Evolutionary conservation across 2,113 vertebrate species (phyloP), one percentile per base, ranked within the genome.

Genomic region (Brachirus orientalis): DNA sequence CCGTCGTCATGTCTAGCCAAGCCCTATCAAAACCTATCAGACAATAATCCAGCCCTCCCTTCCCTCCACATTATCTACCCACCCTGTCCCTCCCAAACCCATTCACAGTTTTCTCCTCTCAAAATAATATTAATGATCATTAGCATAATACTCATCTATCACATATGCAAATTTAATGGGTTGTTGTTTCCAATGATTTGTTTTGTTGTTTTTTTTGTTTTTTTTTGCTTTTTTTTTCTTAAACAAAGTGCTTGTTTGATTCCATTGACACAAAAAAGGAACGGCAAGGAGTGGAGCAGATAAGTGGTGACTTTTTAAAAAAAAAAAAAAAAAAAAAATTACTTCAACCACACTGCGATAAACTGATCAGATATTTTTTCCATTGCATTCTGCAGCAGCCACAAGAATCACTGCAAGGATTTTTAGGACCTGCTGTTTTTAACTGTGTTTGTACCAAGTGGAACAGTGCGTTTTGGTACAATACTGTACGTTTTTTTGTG

Each of bases 181-280:
- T 88, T 86, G 83, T 84, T 70, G 64, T 86, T 84, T 89, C 89
- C 83, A 86, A 86, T 89, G 85, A 82, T 84, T 88, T 83, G 70
- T 77, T 88, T 28, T 6, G 6, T 28, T 28, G 28, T 28, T 28
- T 28, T 28, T 3, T 28, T 28, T 28, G 28, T 28, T 28, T 28
- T 28, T 28, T 28, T 13, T 41, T 12, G 1, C 61, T 50, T n/a
- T 50, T 22, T 11, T 19, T 48, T 48, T 48, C n/a, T 48, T 14
- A 11, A 41, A 72, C 82, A 91, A 93, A 93, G 93, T 94, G 92
- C 93, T 93, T 89, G 88, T 90, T 90, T 89, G 87, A 92, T 89
- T 93, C 83, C 86, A 80, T 81, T 86, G 86, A 90, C 85, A 89
- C 72, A 79, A 87, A 79, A 37, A 56, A 74, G 51, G 75, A 84